A percentile compares a stretch with the other conserved stretches of the same genome.
Conservation (phyloP, 2,797 vertebrate genomes). For the Anguilla pacifica region DNA sequence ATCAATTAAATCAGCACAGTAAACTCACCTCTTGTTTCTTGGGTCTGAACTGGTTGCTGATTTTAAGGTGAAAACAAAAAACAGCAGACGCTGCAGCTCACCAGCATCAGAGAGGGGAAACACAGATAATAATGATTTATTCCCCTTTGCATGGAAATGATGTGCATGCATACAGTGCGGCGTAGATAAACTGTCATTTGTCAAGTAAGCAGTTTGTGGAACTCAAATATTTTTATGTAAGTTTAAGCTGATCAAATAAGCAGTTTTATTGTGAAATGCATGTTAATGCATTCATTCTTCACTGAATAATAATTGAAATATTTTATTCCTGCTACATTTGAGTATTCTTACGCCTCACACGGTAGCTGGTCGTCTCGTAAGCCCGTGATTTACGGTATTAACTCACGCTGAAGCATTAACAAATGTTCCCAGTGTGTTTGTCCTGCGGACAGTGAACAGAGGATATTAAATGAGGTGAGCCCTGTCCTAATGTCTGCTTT, state of each 20-base stretch:
- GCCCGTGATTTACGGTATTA: not conserved
- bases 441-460: not conserved
- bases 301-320: not conserved
- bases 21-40: not conserved
- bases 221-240: not conserved
- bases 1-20: not conserved
- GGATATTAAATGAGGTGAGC: not conserved
- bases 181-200: not conserved
- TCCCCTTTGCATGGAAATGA: too few relatives aligned
- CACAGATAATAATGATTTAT: not conserved
- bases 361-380: not conserved
- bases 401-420: not conserved
- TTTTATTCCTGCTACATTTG: not conserved
- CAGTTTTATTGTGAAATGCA: not conserved
- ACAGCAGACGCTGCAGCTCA: not conserved
- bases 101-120: too few relatives aligned
- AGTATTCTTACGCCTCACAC: not conserved
- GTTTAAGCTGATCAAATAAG: not conserved
- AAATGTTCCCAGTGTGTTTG: not conserved
- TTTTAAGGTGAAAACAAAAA: not conserved
- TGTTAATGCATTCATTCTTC: not conserved
- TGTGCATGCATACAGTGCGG: not conserved
- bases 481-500: not conserved
- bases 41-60: not conserved
- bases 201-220: not conserved